Evolutionary conservation across 2,888 invertebrate species (phyloP), one percentile per base, ranked within the genome.

Genomic region (Serrognathus titanus): DNA sequence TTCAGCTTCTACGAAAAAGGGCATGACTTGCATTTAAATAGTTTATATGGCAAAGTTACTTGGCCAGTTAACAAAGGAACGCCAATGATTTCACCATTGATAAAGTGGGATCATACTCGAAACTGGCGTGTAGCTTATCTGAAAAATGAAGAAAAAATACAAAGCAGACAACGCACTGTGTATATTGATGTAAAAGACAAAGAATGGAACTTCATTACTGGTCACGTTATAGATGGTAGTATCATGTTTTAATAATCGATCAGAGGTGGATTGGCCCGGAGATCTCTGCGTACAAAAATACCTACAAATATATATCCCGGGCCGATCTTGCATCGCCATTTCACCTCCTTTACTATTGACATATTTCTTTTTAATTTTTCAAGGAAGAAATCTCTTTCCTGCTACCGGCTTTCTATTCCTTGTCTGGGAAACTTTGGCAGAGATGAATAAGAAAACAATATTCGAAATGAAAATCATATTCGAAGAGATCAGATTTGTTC

Each of bases 51-150:
- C 0, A 75, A 81, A 24, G 80, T 93, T 0, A 70, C 83, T 43
- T 93, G 85, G 75, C 97, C 97, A 0, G 96, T 97, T 1, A 89
- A 93, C 0, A 83, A 88, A 12, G 87, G 88, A 0, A 95, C 95
- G 0, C 89, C 92, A 0, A 91, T 91, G 87, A 79, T 95, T 37
- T 84, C 92, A 0, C 88, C 93, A 3, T 78, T 90, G 2, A 84
- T 97, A n/a, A 85, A 85, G 62, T 97, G 96, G 95, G 90, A 96
- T 65, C 96, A 97, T 69, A 82, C 83, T 12, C 85, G 86, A 58
- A 85, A 88, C 58, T 90, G 90, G 88, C 81, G 84, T 64, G 87
- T 89, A 1, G 85, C 5, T 8, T 87, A 87, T 0, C 83, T 84
- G 47, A 16, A 16, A 16, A 16, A 89, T 85, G 71, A 83, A 82